Conservation (phyloP, 2,888 invertebrate species). For the Clostera curtula region DNA sequence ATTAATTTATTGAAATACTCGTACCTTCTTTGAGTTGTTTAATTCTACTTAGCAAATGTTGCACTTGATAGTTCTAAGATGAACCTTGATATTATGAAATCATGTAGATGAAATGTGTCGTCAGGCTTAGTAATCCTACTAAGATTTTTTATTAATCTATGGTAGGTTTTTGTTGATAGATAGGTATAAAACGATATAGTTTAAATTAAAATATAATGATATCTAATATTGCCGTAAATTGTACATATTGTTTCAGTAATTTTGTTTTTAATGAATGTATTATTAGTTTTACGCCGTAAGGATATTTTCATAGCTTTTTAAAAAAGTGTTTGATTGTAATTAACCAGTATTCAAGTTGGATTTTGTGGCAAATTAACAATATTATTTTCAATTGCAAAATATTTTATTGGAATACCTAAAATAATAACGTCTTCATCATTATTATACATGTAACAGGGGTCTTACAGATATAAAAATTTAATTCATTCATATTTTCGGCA, state of each 20-base stretch:
- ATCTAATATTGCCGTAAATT: slow-evolving; percentile 52
- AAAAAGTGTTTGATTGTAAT: slow-evolving; percentile 46
- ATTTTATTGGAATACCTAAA: slow-evolving; percentile 25
- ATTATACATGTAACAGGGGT: slow-evolving; percentile 64
- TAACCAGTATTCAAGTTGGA: slow-evolving; percentile 58
- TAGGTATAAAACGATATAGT: slow-evolving; percentile 67
- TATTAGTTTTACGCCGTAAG: slow-evolving; percentile 57
- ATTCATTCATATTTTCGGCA: slow-evolving; percentile 47
- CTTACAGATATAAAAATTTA: slow-evolving; percentile 34
- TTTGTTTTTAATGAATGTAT: slow-evolving; percentile 66
- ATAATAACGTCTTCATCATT: slow-evolving; percentile 33
- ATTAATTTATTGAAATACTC: slow-evolving; percentile 70
- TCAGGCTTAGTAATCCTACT: slow-evolving; percentile 65
- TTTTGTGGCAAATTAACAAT: slow-evolving; percentile 58
- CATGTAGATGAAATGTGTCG: slow-evolving; percentile 65
- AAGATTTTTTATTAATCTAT: slow-evolving; percentile 51
- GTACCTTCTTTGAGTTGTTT: slow-evolving; percentile 63
- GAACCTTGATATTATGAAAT: slow-evolving; percentile 59
- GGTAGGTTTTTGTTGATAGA: slow-evolving; percentile 68
- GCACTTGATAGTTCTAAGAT: slow-evolving; percentile 66
- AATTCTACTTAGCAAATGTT: slow-evolving; percentile 67
- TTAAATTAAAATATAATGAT: slow-evolving; percentile 50
- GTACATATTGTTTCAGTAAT: slow-evolving; percentile 71
- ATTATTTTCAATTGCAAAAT: slow-evolving; percentile 28
- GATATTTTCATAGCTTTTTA: slow-evolving; percentile 59